These are phyloP conservation scores for Ciconia nigra DNA, from an alignment of 2,797 vertebrate species.

Conservation along the genomic window DNA sequence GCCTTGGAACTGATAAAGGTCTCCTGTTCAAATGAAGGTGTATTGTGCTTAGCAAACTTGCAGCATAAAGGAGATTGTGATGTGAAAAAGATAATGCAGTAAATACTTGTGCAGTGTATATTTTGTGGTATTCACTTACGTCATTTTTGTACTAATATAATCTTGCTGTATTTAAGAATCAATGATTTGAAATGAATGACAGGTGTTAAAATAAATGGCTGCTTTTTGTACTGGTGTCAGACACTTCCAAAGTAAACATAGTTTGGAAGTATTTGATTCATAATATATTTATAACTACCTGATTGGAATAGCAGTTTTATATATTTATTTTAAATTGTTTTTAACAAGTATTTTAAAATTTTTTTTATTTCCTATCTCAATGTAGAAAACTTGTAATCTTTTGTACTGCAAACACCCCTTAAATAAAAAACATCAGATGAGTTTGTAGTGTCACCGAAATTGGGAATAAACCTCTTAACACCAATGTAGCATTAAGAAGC, in stretches of 20 bases:
- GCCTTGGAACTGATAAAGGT: constrained; percentile 71
- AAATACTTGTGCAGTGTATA: neutral
- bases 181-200: neutral
- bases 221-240: neutral
- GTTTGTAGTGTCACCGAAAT: neutral
- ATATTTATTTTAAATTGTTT: constrained; percentile 20
- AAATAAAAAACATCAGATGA: constrained; percentile 13
- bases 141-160: neutral
- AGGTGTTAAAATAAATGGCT: neutral
- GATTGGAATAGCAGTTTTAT: neutral
- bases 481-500: too few species aligned
- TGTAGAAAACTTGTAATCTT: neutral
- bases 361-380: neutral
- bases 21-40: neutral
- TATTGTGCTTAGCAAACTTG: neutral
- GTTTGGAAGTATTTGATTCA: neutral
- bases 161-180: neutral
- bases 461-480: too few species aligned
- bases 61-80: neutral
- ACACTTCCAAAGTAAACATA: neutral
- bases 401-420: neutral
- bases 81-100: neutral
- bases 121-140: neutral
- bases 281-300: neutral
- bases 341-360: neutral